Evolutionary conservation across 2,113 vertebrate species (phyloP), one percentile per base, ranked within the genome.

Genomic region (Pangasianodon gigas): DNA sequence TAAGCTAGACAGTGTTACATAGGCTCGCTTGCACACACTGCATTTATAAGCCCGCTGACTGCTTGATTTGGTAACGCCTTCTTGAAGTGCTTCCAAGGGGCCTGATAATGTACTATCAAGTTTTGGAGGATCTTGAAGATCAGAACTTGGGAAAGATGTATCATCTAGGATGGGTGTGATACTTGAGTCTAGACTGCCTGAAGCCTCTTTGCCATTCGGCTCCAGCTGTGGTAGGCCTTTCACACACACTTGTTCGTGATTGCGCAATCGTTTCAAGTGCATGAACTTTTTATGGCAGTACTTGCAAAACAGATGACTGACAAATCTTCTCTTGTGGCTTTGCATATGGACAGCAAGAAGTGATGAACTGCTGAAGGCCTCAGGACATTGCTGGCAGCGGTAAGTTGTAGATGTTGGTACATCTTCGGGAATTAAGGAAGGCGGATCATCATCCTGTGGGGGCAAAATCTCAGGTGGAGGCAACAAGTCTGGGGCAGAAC

Each of bases 1-100:
- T 90, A 99, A 96, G 93, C 98, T 99, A 54, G 98, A 99, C 62
- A 99, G 48, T 0, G 98, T 99, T 84, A 99, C 97, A 0, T 99
- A 99, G 62, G 97, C 97, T 19, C 98, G 97, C 92, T 98, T 98
- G 93, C 98, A 99, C 80, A 99, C 97, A 0, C 96, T 94, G 13
- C 98, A 99, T 37, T 97, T 97, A 88, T 99, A 99, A 54, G 97
- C 51, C 93, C 98, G 97, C 75, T 98, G 98, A 26, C 97, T 95
- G 1, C 96, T 96, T 0, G 96, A 95, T 90, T 96, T 97, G n/a
- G 95, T 96, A 0, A 95, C 92, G 79, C 37, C 74, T 75, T 80
- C 85, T 26, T 41, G 90, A 90, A 54, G 81, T 58, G 19, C 83
- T 11, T 91, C 71, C 51, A 84, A 60, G 2, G 92, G 52, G 71